These are phyloP conservation scores for Ceryle rudis DNA, from an alignment of 2,797 vertebrate species.

Conservation along the genomic window DNA sequence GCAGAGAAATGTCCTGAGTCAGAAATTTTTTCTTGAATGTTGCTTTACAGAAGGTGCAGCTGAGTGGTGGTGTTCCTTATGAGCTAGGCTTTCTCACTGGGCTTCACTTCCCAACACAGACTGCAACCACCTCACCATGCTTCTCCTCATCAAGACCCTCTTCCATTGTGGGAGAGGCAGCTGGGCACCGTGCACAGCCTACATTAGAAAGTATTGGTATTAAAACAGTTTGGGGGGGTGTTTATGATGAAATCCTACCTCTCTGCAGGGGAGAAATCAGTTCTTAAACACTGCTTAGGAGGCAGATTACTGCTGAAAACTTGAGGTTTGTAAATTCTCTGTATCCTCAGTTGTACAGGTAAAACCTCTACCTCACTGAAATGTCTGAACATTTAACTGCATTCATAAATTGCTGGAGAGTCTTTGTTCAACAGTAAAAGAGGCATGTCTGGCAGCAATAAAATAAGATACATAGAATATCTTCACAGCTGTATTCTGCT, in stretches of 20 bases:
- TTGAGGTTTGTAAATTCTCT: neutral
- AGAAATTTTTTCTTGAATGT: neutral
- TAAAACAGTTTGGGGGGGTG: neutral
- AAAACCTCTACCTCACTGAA: neutral
- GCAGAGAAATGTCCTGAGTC: neutral
- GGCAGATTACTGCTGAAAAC: neutral
- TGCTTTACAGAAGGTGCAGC: neutral
- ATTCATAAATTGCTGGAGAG: neutral
- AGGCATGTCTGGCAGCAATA: neutral
- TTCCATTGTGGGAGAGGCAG: neutral
- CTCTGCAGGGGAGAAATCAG: neutral
- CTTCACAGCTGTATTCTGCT: neutral
- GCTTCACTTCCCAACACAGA: neutral
- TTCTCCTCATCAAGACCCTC: neutral
- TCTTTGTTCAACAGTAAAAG: neutral
- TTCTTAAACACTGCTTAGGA: neutral
- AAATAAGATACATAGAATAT: neutral
- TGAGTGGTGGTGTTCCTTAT: neutral
- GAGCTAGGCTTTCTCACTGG: neutral
- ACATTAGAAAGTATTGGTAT: fast-evolving
- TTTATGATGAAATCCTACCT: neutral
- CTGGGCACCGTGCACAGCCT: fast-evolving
- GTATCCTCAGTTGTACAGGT: neutral
- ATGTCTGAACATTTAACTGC: neutral
- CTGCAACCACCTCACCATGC: neutral